Base-by-base conservation (phyloP, 2,113 vertebrate species). In the Melozone crissalis region DNA sequence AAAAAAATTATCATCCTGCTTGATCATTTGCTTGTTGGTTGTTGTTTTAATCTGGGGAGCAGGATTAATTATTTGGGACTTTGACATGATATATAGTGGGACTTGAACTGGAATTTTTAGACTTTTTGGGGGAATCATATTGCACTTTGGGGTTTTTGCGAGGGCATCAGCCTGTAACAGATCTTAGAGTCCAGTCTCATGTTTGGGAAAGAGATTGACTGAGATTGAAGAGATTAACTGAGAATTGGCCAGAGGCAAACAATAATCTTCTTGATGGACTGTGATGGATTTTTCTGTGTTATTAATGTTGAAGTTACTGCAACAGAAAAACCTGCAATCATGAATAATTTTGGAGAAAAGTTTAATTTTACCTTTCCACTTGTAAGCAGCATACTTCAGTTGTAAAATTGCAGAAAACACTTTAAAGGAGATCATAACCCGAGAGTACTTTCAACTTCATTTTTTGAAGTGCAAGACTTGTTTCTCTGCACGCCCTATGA, bases 361-460 rank as follows among this genome's bases (percentile, higher is more conserved):
- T 72, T 67, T 67, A 37, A 31, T 80, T 90, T 91, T 77, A 77
- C 33, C 17, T 95, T 84, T 88, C 31, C 18, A 78, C 8, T 71
- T 84, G 7, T 41, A 80, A 71, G 33, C 18, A 67, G 12, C 37
- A 18, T 55, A n/a, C 31, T 23, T 59, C 31, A 20, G 16, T 27
- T 62, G 37, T 44, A 83, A 65, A 84, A 22, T 43, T 77, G 54
- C 57, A 84, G 59, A 67, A 85, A 83, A 67, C 24, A 15, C 28
- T 80, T 55, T 67, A 46, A 81, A 90, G 52, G 44, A 58, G 27
- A 57, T 27, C 37, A 61, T 52, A 81, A 80, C 30, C 15, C 8
- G 1, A 41, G 39, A 84, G n/a, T 37, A 55, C 17, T 90, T 91
- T 67, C 55, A 54, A 21, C 17, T 55, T 68, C 19, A 23, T 59